These are phyloP conservation scores for Rhorus exstirpatorius DNA, from an alignment of 2,888 invertebrate species.

Conservation along the genomic window DNA sequence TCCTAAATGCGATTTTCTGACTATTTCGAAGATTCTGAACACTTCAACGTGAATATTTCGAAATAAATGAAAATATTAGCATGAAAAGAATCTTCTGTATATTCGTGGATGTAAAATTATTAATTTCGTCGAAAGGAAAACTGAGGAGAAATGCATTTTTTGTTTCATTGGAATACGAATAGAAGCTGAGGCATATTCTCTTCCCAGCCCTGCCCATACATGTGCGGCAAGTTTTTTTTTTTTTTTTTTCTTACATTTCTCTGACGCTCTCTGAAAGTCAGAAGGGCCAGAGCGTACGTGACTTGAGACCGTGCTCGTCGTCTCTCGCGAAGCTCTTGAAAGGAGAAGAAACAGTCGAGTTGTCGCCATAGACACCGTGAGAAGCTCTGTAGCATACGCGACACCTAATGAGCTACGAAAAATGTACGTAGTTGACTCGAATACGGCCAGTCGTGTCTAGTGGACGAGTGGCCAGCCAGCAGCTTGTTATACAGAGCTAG, in stretches of 20 bases:
- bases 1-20: too few relatives aligned
- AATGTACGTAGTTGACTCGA: constrained; percentile 60
- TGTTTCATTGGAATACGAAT: too few relatives aligned
- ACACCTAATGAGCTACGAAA: constrained; percentile 78
- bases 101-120: too few relatives aligned
- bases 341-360: constrained; percentile 54
- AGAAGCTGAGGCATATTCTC: too few relatives aligned
- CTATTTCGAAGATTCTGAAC: background rate
- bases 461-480: constrained; percentile 50
- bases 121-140: too few relatives aligned
- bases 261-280: constrained; percentile 27
- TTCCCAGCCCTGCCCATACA: background rate
- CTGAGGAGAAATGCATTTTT: too few relatives aligned
- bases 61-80: too few relatives aligned
- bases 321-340: constrained; percentile 68
- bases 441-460: constrained; percentile 51
- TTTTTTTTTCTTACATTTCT: constrained; percentile 24
- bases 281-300: constrained; percentile 68
- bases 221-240: too few relatives aligned
- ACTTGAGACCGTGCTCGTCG: constrained; percentile 60
- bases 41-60: background rate
- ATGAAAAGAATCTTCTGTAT: too few relatives aligned
- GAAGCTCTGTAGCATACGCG: constrained; percentile 31
- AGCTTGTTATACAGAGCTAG: constrained; percentile 72
- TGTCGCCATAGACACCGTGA: constrained; percentile 29